Evolutionary conservation across 2,888 invertebrate species (phyloP).

Genomic region (Boloria euphrosyne): DNA sequence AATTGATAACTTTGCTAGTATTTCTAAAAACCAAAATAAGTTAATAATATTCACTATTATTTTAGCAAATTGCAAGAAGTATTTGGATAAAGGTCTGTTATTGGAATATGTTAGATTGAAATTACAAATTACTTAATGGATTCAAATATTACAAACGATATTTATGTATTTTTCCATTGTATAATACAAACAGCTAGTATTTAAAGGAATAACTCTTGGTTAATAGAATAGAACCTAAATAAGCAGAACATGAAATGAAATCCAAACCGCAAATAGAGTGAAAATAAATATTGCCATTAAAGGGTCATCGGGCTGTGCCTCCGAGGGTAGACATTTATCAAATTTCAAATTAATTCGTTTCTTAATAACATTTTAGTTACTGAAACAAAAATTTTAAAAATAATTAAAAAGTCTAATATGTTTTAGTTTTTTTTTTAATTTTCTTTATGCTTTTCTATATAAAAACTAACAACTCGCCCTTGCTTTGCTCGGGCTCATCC

Average conservation of each 20-base stretch:
- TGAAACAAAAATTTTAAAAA: not conserved
- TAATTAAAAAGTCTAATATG: too few species aligned
- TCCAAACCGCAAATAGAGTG: conserved; percentile 56
- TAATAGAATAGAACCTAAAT: conserved; percentile 56
- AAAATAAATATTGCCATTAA: conserved; percentile 46
- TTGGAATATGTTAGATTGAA: not conserved
- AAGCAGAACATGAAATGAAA: conserved; percentile 62
- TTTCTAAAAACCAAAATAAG: too few species aligned
- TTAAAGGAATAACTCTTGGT: conserved; percentile 43
- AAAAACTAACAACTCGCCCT: too few species aligned
- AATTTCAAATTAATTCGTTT: conserved; percentile 10
- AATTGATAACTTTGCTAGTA: too few species aligned
- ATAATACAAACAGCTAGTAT: conserved; percentile 33
- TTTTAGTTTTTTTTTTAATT: too few species aligned
- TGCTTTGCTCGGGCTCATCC: too few species aligned
- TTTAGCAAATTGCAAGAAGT: not conserved
- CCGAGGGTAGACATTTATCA: conserved; percentile 37
- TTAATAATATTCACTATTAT: too few species aligned
- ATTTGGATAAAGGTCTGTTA: not conserved
- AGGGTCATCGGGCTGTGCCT: conserved; percentile 3
- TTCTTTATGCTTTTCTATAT: too few species aligned
- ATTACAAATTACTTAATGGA: not conserved
- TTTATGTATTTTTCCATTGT: conserved; percentile 11
- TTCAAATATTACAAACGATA: conserved; percentile 1
- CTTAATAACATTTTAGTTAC: not conserved